Evolutionary conservation across 2,888 invertebrate genomes (phyloP).

Genomic region (Cyrtodaria siliqua): DNA sequence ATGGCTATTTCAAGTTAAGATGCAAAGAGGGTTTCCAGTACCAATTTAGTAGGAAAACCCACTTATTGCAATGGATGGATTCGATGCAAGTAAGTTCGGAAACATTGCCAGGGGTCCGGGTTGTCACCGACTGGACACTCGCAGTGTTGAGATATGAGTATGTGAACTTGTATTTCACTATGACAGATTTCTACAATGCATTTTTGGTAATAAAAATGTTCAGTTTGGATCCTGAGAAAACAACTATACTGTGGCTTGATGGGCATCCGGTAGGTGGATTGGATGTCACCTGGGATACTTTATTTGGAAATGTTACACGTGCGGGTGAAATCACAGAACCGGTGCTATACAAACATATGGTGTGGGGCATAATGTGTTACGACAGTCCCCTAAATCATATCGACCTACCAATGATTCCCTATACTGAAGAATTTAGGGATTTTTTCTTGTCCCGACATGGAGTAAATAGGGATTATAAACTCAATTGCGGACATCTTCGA

Average conservation of each 20-base stretch:
- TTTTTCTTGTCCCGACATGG: slow-evolving; percentile 76
- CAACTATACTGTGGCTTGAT: slow-evolving; percentile 80
- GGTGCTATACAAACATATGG: slow-evolving; percentile 67
- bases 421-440: slow-evolving; percentile 78
- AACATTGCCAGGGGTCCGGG: slow-evolving; percentile 48
- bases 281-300: slow-evolving; percentile 77
- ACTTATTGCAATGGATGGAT: slow-evolving; percentile 58
- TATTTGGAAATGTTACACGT: slow-evolving; percentile 78
- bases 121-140: slow-evolving; percentile 18
- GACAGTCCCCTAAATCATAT: slow-evolving; percentile 78
- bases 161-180: slow-evolving; percentile 80
- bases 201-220: slow-evolving; percentile 73
- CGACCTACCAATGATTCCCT: slow-evolving; percentile 63
- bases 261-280: slow-evolving; percentile 81
- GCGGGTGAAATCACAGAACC: slow-evolving; percentile 66
- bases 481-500: slow-evolving; percentile 75
- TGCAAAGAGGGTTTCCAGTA: slow-evolving; percentile 49
- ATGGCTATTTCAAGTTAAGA: slow-evolving; percentile 67
- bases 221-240: slow-evolving; percentile 57
- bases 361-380: slow-evolving; percentile 81
- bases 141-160: slow-evolving; percentile 80
- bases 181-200: slow-evolving; percentile 80
- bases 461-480: slow-evolving; percentile 32
- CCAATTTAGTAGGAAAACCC: slow-evolving; percentile 44
- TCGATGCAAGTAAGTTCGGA: too few relatives aligned